phyloP scores from a whole-genome alignment of 2,888 invertebrate genomes.

The Hesperia comma region DNA sequence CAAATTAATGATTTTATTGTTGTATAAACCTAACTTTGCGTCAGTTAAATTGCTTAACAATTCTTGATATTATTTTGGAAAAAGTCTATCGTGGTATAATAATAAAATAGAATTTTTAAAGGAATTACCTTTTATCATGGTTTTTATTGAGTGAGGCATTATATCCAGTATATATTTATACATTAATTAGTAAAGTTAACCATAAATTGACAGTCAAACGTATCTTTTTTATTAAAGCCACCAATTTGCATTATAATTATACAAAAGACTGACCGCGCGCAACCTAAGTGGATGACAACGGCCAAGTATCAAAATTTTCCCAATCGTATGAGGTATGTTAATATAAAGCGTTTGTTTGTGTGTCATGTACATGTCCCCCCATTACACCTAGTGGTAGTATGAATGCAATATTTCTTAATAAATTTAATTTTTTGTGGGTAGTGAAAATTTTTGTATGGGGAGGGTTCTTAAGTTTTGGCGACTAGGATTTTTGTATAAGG shows the following conservation, averaged over 20 bases:
- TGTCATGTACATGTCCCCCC: slow-evolving; percentile 26
- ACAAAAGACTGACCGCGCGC: slow-evolving; percentile 22
- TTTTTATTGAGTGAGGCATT: too few species aligned
- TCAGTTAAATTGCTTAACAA: too few species aligned
- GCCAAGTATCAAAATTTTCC: slow-evolving; percentile 32
- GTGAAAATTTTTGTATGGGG: neutral
- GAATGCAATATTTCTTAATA: slow-evolving; percentile 21
- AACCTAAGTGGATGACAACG: slow-evolving; percentile 18
- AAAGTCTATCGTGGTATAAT: too few species aligned
- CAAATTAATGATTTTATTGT: too few species aligned
- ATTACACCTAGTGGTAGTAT: slow-evolving; percentile 23
- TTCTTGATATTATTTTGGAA: too few species aligned
- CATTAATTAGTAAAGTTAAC: neutral
- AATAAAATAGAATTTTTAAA: too few species aligned
- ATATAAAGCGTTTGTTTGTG: slow-evolving; percentile 23
- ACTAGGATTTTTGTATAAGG: neutral
- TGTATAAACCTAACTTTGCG: too few species aligned
- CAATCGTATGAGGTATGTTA: slow-evolving; percentile 29
- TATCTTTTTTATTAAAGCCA: neutral
- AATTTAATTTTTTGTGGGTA: neutral
- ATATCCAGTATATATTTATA: too few species aligned
- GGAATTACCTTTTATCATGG: too few species aligned
- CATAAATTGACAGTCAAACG: slow-evolving; percentile 28
- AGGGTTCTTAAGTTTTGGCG: neutral
- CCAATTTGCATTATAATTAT: slow-evolving; percentile 11